A percentile compares a stretch with the other conserved stretches of the same genome.
phyloP scores from a whole-genome alignment of 2,113 vertebrate species.

The Rhynchopsitta pachyrhyncha region DNA sequence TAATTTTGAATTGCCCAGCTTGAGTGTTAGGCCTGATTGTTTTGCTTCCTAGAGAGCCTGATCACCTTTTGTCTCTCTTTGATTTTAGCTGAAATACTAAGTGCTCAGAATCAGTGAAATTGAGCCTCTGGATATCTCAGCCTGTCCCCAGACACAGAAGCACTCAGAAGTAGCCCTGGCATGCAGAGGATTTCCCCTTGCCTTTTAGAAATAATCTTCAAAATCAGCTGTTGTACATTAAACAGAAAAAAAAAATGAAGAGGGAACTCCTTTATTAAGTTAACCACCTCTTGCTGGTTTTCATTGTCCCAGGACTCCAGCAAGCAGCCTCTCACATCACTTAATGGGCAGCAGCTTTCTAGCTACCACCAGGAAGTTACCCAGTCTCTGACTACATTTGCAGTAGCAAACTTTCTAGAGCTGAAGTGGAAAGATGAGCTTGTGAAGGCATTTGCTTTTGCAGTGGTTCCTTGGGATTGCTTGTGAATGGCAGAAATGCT shows the following conservation, averaged over 20 bases:
- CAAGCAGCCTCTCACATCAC: neutral
- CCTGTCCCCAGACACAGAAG: neutral
- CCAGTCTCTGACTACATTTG: neutral
- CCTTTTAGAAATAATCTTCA: conserved; percentile 8
- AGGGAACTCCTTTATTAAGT: conserved; percentile 5
- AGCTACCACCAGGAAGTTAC: neutral
- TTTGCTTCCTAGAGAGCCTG: neutral
- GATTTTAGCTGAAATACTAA: neutral
- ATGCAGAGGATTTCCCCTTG: neutral
- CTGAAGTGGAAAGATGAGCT: neutral
- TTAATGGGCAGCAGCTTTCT: conserved; percentile 22
- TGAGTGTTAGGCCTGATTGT: neutral
- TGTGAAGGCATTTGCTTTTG: neutral
- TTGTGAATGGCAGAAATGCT: neutral
- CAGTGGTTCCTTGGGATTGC: neutral
- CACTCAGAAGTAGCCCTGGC: neutral
- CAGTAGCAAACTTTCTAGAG: neutral
- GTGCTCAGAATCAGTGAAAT: neutral
- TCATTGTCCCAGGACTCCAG: neutral
- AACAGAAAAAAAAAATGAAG: neutral
- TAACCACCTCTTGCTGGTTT: conserved; percentile 34
- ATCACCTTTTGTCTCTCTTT: neutral
- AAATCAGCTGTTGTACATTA: conserved; percentile 35
- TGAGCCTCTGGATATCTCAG: neutral
- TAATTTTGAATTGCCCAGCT: neutral